phyloP scores from a whole-genome alignment of 2,113 vertebrate species.

The Neomonachus schauinslandi region DNA sequence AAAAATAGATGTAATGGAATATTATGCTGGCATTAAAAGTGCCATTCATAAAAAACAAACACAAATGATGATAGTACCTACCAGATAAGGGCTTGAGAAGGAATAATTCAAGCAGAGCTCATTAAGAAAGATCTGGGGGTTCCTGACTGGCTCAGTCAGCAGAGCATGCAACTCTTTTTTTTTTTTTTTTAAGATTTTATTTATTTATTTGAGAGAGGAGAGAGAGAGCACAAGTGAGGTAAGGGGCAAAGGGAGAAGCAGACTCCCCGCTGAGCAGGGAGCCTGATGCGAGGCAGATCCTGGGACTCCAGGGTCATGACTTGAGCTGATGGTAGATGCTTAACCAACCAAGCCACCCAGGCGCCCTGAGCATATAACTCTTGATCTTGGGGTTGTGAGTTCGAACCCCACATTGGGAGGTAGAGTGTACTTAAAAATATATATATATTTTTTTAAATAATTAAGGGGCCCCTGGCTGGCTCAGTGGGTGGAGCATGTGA shows the following conservation, averaged over 20 bases:
- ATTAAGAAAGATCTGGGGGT: neutral
- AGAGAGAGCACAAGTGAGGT: neutral
- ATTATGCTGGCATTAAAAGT: neutral
- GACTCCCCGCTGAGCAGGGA: neutral
- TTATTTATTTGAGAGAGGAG: neutral
- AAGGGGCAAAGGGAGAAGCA: neutral
- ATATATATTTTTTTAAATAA: neutral
- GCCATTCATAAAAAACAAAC: neutral
- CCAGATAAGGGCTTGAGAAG: neutral
- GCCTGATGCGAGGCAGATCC: too few species aligned
- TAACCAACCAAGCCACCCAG: neutral
- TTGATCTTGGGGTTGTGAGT: neutral
- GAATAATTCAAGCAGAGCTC: neutral
- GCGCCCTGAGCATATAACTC: neutral
- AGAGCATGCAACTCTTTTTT: neutral
- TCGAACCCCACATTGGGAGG: neutral
- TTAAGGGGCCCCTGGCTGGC: neutral
- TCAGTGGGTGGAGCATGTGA: neutral
- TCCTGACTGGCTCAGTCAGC: neutral
- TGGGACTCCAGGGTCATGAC: neutral
- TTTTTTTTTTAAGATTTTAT: neutral
- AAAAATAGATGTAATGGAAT: constrained; percentile 34
- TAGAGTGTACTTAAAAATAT: neutral
- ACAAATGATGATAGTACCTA: neutral
- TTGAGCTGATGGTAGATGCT: neutral